phyloP scores from a whole-genome alignment of 2,888 invertebrate species.

The Lithophane socia region DNA sequence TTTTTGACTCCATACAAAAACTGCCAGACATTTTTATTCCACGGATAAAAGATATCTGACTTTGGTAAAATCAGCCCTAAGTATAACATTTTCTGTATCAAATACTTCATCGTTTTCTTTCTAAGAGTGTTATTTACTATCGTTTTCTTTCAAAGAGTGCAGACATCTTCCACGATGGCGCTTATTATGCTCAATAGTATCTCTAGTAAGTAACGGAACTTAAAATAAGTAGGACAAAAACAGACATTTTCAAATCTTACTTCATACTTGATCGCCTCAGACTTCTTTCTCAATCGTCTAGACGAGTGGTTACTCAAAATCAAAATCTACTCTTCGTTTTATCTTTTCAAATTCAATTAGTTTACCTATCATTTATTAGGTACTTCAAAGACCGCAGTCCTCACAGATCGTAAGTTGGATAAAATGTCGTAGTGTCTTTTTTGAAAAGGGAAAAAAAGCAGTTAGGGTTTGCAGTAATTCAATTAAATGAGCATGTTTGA shows the following conservation, averaged over 20 bases:
- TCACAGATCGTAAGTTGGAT: slow-evolving; percentile 4
- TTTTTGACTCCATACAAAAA: too few relatives aligned
- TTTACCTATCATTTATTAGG: slow-evolving; percentile 13
- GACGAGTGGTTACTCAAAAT: slow-evolving; percentile 15
- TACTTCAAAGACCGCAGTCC: slow-evolving; percentile 7
- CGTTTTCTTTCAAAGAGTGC: too few relatives aligned
- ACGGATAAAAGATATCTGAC: too few relatives aligned
- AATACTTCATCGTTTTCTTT: too few relatives aligned
- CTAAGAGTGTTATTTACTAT: too few relatives aligned
- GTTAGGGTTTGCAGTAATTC: slow-evolving; percentile 33
- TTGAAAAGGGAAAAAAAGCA: slow-evolving; percentile 8
- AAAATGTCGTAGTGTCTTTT: slow-evolving; percentile 19
- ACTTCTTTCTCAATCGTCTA: slow-evolving; percentile 51
- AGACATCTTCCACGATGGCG: too few relatives aligned
- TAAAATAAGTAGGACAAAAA: slow-evolving; percentile 17
- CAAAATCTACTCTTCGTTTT: slow-evolving; percentile 39
- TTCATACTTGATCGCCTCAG: slow-evolving; percentile 28
- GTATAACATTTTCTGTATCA: too few relatives aligned
- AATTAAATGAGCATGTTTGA: slow-evolving; percentile 21
- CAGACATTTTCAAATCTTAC: slow-evolving; percentile 31
- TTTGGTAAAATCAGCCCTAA: too few relatives aligned
- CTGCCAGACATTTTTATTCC: too few relatives aligned
- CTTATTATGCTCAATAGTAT: not conserved
- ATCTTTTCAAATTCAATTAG: not conserved
- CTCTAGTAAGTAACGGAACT: not conserved